Conservation (phyloP, 2,888 invertebrate species). For the Drosophila bunnanda region DNA sequence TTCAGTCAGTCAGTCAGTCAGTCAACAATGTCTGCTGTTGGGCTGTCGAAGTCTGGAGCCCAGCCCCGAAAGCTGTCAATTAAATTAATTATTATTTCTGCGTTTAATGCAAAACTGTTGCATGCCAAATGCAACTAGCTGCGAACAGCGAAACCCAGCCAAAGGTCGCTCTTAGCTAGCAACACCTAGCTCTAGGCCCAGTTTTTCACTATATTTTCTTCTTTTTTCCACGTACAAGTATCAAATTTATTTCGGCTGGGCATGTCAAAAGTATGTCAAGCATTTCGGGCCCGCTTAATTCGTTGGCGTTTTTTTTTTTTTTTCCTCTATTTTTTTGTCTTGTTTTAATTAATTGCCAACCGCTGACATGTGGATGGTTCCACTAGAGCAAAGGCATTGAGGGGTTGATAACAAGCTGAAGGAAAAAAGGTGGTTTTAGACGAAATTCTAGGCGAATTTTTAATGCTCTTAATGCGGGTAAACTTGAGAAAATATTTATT, state of each 20-base stretch:
- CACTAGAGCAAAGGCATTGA: slow-evolving; percentile 65
- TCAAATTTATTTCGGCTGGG: slow-evolving; percentile 54
- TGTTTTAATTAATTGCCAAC: slow-evolving; percentile 73
- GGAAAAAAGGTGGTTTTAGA: neutral
- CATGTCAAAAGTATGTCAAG: slow-evolving; percentile 80
- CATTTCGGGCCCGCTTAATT: slow-evolving; percentile 83
- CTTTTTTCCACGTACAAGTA: slow-evolving; percentile 10
- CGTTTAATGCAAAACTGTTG: slow-evolving; percentile 68
- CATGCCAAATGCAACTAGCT: slow-evolving; percentile 50
- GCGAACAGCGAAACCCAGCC: slow-evolving; percentile 10
- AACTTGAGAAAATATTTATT: neutral
- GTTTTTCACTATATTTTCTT: slow-evolving; percentile 34
- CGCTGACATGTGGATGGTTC: slow-evolving; percentile 77
- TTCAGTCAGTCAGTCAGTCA: slow-evolving; percentile 66
- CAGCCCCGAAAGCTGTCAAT: slow-evolving; percentile 83
- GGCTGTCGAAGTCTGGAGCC: slow-evolving; percentile 58
- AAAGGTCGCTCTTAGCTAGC: slow-evolving; percentile 57
- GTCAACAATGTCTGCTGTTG: slow-evolving; percentile 21
- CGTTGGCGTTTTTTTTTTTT: slow-evolving; percentile 53
- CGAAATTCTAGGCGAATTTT: neutral
- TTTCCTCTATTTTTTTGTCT: slow-evolving; percentile 25
- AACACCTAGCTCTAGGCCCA: slow-evolving; percentile 70
- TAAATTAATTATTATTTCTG: slow-evolving; percentile 82
- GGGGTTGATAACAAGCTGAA: slow-evolving; percentile 67
- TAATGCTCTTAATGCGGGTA: slow-evolving; percentile 8